Conservation (phyloP, 2,797 vertebrate species). For the Sebastes elongatus region DNA sequence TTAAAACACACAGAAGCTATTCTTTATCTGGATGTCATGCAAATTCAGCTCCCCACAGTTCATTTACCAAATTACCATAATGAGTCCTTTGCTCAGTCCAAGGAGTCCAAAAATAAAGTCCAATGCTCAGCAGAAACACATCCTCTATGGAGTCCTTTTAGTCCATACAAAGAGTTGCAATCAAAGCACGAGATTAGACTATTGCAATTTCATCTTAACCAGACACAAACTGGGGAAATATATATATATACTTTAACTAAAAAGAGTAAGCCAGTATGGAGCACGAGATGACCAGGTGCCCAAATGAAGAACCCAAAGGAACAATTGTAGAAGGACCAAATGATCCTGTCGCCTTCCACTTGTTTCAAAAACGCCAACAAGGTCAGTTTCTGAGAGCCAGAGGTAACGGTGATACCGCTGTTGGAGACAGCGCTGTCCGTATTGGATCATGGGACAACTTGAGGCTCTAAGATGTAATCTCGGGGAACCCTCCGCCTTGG, state of each 20-base stretch:
- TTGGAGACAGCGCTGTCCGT: not conserved
- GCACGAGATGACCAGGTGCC: not conserved
- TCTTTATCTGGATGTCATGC: constrained; percentile 11
- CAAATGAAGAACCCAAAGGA: not conserved
- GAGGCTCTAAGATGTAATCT: constrained; percentile 30
- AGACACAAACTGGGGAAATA: not conserved
- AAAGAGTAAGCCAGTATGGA: not conserved
- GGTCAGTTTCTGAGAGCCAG: constrained; percentile 15
- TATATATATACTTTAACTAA: not conserved
- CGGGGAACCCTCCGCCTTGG: constrained; percentile 10
- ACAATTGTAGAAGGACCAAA: not conserved
- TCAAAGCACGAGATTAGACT: not conserved
- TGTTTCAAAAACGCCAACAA: constrained; percentile 3
- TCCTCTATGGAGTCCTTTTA: not conserved
- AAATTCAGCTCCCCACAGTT: constrained; percentile 9
- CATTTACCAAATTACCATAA: constrained; percentile 23
- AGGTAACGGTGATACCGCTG: constrained; percentile 6
- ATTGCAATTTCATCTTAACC: not conserved
- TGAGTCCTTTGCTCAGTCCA: constrained; percentile 22
- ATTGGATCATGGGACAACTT: constrained; percentile 29
- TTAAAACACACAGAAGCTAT: constrained; percentile 8
- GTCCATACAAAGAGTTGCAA: not conserved
- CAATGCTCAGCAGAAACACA: constrained; percentile 23
- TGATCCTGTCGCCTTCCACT: not conserved
- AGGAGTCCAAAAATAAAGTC: constrained; percentile 28